A percentile compares a stretch with the other conserved stretches of the same genome.
Conservation (phyloP, 2,888 invertebrate species). For the Standfussiana lucernea region DNA sequence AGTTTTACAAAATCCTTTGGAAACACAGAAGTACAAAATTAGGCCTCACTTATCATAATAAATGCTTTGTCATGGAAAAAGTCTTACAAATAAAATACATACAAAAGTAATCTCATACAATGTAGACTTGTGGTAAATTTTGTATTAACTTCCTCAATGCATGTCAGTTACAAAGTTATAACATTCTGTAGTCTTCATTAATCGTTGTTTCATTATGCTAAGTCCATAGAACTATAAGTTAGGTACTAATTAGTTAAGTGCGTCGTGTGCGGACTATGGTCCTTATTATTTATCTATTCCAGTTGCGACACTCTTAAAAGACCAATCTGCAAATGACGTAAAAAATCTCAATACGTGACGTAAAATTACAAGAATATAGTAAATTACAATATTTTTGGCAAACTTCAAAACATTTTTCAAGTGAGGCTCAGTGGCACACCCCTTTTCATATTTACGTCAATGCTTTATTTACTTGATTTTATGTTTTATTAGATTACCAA, state of each 20-base stretch:
- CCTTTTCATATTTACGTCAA: constrained; percentile 44
- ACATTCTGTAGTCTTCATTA: constrained; percentile 82
- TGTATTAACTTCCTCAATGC: constrained; percentile 67
- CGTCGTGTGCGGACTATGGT: constrained; percentile 73
- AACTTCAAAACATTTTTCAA: constrained; percentile 62
- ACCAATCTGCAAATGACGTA: constrained; percentile 88
- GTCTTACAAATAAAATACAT: constrained; percentile 82
- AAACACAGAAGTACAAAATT: constrained; percentile 82
- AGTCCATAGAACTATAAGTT: constrained; percentile 75
- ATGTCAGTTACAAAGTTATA: constrained; percentile 67
- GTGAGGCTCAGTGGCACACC: constrained; percentile 45
- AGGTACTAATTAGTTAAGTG: constrained; percentile 73
- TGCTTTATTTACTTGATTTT: constrained; percentile 24
- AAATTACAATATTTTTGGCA: constrained; percentile 66
- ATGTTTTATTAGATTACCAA: constrained; percentile 26
- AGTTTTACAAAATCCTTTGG: constrained; percentile 73
- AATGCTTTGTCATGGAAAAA: constrained; percentile 88
- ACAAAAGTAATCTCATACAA: constrained; percentile 78
- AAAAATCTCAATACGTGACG: constrained; percentile 68
- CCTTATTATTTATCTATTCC: constrained; percentile 85
- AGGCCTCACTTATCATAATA: constrained; percentile 88
- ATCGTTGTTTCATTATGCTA: constrained; percentile 87
- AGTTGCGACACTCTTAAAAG: constrained; percentile 89
- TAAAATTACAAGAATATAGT: constrained; percentile 58
- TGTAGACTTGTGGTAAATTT: constrained; percentile 67